Base-by-base conservation (phyloP, 2,888 invertebrate species). In the Tridacna crocea region DNA sequence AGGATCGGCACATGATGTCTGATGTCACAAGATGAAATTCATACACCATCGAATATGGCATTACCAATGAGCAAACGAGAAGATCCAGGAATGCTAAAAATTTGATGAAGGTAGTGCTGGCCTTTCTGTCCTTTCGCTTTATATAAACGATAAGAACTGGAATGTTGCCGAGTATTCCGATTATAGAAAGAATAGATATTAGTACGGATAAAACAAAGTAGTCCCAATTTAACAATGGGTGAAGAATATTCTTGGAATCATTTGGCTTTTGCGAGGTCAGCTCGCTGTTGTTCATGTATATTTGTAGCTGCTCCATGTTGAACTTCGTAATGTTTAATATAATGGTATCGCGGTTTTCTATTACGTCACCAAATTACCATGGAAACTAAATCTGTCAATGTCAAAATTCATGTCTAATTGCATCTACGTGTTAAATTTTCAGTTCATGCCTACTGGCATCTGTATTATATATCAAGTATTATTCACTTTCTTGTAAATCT, bases 81-180 rank as follows among this genome's bases (percentile, higher is more conserved):
- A 91, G 72, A 76, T 92, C 92, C 47, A 91, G 76, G 24, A 91
- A 75, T 0, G 91, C 89, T 24, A 91, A 80, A 24, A 88, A 83
- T 73, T 88, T 87, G 73, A 92, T 92, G 80, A 92, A 92, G 1
- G 90, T 91, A 74, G 88, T 90, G n/a, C 87, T 85, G 17, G 88
- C 82, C 60, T 87, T 81, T 60, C 80, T 87, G 22, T 90, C 89
- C 27, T 82, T 83, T 19, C 86, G 86, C 27, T 85, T 79, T 72
- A 85, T 84, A 75, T 89, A 91, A 15, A 91, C 90, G 24, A 90
- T 84, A 13, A 91, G 76, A 26, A 90, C 89, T 0, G 90, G 90
- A 36, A 90, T 82, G 72, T 91, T 91, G 11, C 91, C 91, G 15
- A 87, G 55, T 2, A 85, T 89, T 60, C 91, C 91, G 12, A 90